phyloP scores from a whole-genome alignment of 2,113 vertebrate species.

The Trachemys scripta region DNA sequence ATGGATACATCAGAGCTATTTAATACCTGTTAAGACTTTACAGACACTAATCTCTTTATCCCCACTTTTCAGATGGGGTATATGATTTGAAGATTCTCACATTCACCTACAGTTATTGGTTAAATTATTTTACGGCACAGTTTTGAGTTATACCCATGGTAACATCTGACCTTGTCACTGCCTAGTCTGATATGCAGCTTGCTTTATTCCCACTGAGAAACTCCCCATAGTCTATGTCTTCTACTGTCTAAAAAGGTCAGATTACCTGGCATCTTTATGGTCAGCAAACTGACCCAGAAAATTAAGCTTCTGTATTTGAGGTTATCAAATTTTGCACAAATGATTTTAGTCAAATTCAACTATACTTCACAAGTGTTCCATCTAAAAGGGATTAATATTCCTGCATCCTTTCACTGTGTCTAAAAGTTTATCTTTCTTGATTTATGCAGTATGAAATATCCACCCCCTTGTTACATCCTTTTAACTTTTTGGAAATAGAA shows the following conservation, averaged over 20 bases:
- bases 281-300: not conserved
- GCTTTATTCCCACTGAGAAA: not conserved
- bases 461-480: not conserved
- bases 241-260: not conserved
- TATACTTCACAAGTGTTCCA: not conserved
- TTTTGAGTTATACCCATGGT: not conserved
- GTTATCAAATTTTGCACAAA: no score
- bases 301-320: not conserved
- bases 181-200: not conserved
- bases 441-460: not conserved
- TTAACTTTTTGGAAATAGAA: not conserved
- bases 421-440: not conserved
- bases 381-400: not conserved
- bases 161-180: not conserved
- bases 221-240: not conserved
- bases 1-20: not conserved
- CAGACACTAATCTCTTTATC: not conserved
- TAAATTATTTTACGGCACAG: not conserved
- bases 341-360: not conserved
- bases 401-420: not conserved
- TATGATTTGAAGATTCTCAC: fast-evolving
- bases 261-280: not conserved
- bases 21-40: not conserved
- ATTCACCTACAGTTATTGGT: not conserved
- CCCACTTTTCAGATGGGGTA: no score